These are phyloP conservation scores for Epinephelus coioides DNA, from an alignment of 2,797 vertebrate genomes.

Conservation along the genomic window DNA sequence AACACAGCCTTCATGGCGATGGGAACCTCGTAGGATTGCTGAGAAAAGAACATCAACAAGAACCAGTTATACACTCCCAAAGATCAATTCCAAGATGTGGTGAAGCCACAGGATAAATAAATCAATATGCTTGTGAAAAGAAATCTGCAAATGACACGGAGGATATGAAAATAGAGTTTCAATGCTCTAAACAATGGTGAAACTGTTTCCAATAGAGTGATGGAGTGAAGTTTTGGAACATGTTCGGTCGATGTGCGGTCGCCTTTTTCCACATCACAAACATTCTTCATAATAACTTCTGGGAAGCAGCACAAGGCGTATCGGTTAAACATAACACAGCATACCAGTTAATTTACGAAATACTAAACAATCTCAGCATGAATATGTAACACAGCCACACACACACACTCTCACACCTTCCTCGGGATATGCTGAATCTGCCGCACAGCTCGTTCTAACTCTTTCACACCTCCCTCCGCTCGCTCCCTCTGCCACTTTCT, in stretches of 20 bases:
- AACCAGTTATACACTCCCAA: neutral
- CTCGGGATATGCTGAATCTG: conserved; percentile 18
- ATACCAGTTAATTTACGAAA: conserved; percentile 8
- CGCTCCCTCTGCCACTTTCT: conserved; percentile 16
- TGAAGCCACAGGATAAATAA: conserved; percentile 30
- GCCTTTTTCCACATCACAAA: conserved; percentile 21
- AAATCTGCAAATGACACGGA: conserved; percentile 8
- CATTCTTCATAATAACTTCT: conserved; percentile 31
- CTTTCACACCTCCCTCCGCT: conserved; percentile 46
- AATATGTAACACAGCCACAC: conserved; percentile 17
- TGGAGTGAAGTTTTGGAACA: conserved; percentile 12
- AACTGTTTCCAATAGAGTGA: conserved; percentile 26
- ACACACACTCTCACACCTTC: conserved; percentile 33
- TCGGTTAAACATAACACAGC: neutral
- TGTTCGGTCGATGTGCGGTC: conserved; percentile 16
- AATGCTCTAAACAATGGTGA: conserved; percentile 9
- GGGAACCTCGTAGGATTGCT: conserved; percentile 99
- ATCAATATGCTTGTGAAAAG: neutral
- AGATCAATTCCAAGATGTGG: neutral
- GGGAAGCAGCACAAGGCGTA: conserved; percentile 15
- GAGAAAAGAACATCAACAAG: conserved; percentile 38
- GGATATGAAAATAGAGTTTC: neutral
- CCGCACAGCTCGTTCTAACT: conserved; percentile 26
- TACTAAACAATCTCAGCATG: neutral
- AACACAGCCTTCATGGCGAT: conserved; percentile 98